phyloP scores from a whole-genome alignment of 2,113 vertebrate species.

The Peromyscus californicus region DNA sequence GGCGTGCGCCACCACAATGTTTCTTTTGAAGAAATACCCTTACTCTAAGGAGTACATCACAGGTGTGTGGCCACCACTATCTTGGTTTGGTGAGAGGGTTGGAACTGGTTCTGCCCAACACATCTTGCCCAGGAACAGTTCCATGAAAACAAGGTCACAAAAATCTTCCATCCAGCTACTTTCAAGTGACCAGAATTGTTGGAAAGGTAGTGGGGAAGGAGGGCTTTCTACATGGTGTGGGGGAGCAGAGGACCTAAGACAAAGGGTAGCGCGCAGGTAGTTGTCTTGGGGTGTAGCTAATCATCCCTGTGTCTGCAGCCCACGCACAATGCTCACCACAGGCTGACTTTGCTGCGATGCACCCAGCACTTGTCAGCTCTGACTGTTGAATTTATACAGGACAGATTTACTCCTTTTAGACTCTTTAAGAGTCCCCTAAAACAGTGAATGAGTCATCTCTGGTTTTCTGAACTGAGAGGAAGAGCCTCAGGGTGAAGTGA shows the following conservation, averaged over 20 bases:
- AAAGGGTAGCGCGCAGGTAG: not conserved
- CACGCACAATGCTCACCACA: not conserved
- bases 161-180: not conserved
- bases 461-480: slow-evolving; percentile 17
- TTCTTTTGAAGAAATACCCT: not conserved
- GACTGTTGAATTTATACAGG: slow-evolving; percentile 53
- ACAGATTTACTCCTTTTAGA: slow-evolving; percentile 27
- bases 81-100: not conserved
- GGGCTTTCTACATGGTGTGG: not conserved
- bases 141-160: not conserved
- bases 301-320: not conserved
- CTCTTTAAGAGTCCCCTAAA: slow-evolving; percentile 24
- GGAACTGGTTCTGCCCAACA: not conserved
- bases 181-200: not conserved
- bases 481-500: not conserved
- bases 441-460: not conserved
- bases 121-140: not conserved
- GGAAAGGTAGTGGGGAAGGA: not conserved
- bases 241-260: not conserved
- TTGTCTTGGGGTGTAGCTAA: not conserved
- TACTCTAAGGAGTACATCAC: not conserved
- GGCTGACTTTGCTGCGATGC: not conserved
- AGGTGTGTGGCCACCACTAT: not conserved
- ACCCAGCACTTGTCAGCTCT: not conserved
- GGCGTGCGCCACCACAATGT: too few species aligned